These are phyloP conservation scores for Spatula versicolor DNA, from an alignment of 2,797 vertebrate species.

Conservation along the genomic window DNA sequence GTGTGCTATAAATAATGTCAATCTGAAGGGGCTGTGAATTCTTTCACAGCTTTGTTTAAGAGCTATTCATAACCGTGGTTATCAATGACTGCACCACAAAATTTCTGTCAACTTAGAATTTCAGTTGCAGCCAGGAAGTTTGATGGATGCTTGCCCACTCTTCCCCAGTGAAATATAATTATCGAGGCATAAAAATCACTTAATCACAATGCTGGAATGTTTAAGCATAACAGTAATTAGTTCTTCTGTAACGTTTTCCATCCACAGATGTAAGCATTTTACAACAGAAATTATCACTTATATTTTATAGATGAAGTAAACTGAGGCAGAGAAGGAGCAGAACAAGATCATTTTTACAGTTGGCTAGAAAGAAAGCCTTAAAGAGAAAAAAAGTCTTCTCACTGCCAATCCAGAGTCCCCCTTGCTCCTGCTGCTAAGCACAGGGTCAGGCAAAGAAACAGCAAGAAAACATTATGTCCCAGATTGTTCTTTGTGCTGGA, in stretches of 20 bases:
- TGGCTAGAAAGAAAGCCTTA: not conserved
- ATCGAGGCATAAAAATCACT: slow-evolving; percentile 47
- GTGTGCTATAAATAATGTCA: slow-evolving; percentile 71
- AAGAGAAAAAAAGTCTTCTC: not conserved
- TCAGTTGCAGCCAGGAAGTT: slow-evolving; percentile 9
- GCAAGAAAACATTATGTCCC: not conserved
- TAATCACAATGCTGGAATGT: not conserved
- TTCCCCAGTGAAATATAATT: slow-evolving; percentile 46
- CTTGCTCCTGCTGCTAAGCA: not conserved
- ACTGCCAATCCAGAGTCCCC: not conserved
- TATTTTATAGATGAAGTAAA: slow-evolving; percentile 43
- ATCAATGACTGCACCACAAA: slow-evolving; percentile 78
- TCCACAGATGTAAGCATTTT: slow-evolving; percentile 28
- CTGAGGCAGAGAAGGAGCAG: slow-evolving; percentile 7
- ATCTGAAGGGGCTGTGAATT: slow-evolving; percentile 75
- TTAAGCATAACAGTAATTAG: slow-evolving; percentile 49
- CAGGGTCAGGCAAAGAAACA: not conserved
- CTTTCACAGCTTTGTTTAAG: slow-evolving; percentile 78
- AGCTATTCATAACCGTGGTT: slow-evolving; percentile 77
- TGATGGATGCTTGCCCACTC: slow-evolving; percentile 54
- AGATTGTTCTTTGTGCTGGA: not conserved
- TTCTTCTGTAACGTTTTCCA: slow-evolving; percentile 31
- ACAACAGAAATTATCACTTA: slow-evolving; percentile 34
- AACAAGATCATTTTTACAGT: not conserved
- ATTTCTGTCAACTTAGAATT: slow-evolving; percentile 66